Percentiles rank a stretch among this genome's conserved stretches.
Evolutionary conservation across 2,888 invertebrate genomes (phyloP).

Genomic region (Anticlea derivata): DNA sequence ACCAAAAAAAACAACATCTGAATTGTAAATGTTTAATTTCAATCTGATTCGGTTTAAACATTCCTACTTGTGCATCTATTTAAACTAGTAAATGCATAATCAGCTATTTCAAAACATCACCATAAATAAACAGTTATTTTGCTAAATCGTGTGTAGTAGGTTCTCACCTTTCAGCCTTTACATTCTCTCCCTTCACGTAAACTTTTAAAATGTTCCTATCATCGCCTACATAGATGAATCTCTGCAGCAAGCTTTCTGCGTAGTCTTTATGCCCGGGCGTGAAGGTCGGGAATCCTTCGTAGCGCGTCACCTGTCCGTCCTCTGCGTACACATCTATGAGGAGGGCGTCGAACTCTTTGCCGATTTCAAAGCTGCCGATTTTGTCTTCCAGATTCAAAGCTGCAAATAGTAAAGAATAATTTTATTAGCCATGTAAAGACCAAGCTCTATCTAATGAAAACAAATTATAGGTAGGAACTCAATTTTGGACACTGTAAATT

Average conservation of each 20-base stretch:
- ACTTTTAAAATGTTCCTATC: slow-evolving; percentile 91
- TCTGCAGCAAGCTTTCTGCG: slow-evolving; percentile 86
- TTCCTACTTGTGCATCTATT: too few species aligned
- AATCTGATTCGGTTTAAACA: too few species aligned
- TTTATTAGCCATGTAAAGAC: too few species aligned
- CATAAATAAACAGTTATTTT: too few species aligned
- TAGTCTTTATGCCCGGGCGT: slow-evolving; percentile 58
- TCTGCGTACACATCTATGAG: slow-evolving; percentile 86
- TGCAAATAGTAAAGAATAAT: slow-evolving; percentile 53
- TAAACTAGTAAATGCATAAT: too few species aligned
- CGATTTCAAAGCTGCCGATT: slow-evolving; percentile 91
- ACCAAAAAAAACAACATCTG: too few species aligned
- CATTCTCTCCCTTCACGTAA: slow-evolving; percentile 87
- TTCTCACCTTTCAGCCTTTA: slow-evolving; percentile 40
- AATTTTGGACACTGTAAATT: too few species aligned
- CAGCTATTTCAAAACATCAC: too few species aligned
- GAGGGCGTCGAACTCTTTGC: slow-evolving; percentile 95
- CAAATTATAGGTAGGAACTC: too few species aligned
- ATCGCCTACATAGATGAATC: slow-evolving; percentile 91
- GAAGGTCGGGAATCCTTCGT: slow-evolving; percentile 48
- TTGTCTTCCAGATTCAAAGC: slow-evolving; percentile 89
- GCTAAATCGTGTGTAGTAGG: background rate
- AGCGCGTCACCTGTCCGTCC: slow-evolving; percentile 79
- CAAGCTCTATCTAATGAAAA: too few species aligned
- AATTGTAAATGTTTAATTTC: too few species aligned